Evolutionary conservation across 2,888 invertebrate species (phyloP).

Genomic region (Eurytoma californica): DNA sequence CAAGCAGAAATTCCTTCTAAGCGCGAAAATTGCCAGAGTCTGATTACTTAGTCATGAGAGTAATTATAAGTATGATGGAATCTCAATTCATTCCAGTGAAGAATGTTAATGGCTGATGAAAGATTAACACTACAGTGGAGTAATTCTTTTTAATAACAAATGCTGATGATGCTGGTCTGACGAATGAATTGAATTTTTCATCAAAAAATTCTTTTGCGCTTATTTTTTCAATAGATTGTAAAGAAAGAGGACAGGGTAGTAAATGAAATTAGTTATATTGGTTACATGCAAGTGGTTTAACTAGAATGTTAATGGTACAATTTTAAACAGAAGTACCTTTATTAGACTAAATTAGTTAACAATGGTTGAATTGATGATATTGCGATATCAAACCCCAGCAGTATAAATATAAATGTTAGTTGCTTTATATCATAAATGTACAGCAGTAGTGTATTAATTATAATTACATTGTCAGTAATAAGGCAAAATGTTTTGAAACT

Average conservation of each 20-base stretch:
- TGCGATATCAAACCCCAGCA: not conserved
- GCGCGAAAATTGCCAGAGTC: not conserved
- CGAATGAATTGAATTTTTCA: not conserved
- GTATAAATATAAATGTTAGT: constrained; percentile 32
- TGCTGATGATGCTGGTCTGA: not conserved
- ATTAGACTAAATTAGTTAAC: constrained; percentile 32
- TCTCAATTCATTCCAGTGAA: too few species aligned
- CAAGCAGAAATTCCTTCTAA: not conserved
- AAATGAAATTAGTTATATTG: not conserved
- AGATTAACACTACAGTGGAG: too few species aligned
- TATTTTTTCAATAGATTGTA: not conserved
- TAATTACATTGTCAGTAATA: constrained; percentile 11
- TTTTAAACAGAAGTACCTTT: constrained; percentile 44
- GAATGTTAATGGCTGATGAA: too few species aligned
- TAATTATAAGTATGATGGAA: too few species aligned
- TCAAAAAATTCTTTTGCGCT: not conserved
- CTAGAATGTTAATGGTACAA: constrained; percentile 22
- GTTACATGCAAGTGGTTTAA: constrained; percentile 35
- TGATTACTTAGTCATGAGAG: not conserved
- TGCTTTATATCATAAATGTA: not conserved
- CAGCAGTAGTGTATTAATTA: constrained; percentile 24
- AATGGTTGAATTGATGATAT: constrained; percentile 21
- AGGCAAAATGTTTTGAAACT: constrained; percentile 23
- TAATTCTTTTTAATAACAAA: too few species aligned
- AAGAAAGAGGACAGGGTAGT: constrained; percentile 15